Conservation (phyloP, 2,797 vertebrate species). For the Protonibea diacanthus region DNA sequence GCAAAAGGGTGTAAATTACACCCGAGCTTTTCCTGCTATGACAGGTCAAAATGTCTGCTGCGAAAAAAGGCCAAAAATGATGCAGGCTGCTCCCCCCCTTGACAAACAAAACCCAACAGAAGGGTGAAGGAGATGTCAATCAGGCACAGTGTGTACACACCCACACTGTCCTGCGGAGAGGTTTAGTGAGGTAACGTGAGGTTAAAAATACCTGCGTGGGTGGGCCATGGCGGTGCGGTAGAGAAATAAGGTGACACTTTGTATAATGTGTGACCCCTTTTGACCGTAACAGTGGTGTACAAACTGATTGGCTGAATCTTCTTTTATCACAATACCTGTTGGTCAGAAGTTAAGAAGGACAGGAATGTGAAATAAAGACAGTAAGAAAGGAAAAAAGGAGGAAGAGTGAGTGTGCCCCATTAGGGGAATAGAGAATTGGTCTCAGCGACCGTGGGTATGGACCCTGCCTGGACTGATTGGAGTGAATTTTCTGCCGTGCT, state of each 20-base stretch:
- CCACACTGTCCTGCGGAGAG: not conserved
- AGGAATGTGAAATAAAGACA: constrained; percentile 39
- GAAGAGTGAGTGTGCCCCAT: constrained; percentile 52
- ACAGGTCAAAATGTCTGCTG: not conserved
- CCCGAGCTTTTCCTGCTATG: not conserved
- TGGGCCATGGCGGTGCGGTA: not conserved
- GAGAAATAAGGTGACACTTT: not conserved
- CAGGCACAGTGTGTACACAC: not conserved
- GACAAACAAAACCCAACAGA: not conserved
- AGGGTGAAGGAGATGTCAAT: constrained; percentile 3
- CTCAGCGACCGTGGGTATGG: constrained; percentile 59
- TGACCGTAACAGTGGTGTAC: not conserved
- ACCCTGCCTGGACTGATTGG: constrained; percentile 73
- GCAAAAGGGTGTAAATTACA: not conserved
- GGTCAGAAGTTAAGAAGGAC: constrained; percentile 24
- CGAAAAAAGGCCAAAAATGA: not conserved
- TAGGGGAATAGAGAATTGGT: constrained; percentile 66
- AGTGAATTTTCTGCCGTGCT: constrained; percentile 72
- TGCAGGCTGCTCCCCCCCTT: too few species aligned
- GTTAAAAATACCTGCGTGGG: constrained; percentile 7
- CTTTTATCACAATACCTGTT: not conserved
- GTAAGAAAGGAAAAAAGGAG: constrained; percentile 34
- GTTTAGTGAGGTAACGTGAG: not conserved
- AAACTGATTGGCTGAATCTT: not conserved
- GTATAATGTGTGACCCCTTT: not conserved